These are phyloP conservation scores for Eupithecia exiguata DNA, from an alignment of 2,888 invertebrate genomes.

Conservation along the genomic window DNA sequence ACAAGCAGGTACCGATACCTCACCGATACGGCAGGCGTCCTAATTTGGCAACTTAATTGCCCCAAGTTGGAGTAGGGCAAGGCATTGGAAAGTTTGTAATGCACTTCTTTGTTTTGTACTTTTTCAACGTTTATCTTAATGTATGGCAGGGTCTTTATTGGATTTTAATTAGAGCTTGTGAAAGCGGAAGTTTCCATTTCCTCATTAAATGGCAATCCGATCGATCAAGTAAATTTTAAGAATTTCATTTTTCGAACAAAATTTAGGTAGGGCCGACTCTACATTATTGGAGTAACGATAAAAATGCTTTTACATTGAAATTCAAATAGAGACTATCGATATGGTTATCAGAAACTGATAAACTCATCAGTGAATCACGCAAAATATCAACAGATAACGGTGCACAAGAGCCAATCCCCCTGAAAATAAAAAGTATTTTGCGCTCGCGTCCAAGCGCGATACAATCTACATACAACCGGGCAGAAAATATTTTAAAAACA, in stretches of 20 bases:
- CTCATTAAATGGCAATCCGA: conserved; percentile 16
- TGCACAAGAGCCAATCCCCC: conserved; percentile 62
- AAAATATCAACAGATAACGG: conserved; percentile 63
- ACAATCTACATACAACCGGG: conserved; percentile 67
- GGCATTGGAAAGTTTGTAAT: conserved; percentile 41
- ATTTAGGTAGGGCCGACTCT: not conserved
- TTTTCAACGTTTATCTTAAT: conserved; percentile 18
- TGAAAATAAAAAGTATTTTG: conserved; percentile 61
- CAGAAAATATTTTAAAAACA: conserved; percentile 78
- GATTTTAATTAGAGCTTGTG: conserved; percentile 19
- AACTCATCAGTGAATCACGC: conserved; percentile 52
- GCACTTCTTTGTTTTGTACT: conserved; percentile 30
- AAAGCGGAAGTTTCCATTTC: conserved; percentile 29
- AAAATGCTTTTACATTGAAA: not conserved
- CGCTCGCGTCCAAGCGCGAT: conserved; percentile 60
- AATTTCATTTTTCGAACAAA: not conserved
- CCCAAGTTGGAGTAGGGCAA: conserved; percentile 37
- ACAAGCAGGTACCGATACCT: not conserved
- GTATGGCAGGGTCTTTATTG: not conserved
- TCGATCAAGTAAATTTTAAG: conserved; percentile 10
- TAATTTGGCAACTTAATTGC: conserved; percentile 38
- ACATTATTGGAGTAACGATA: conserved; percentile 11
- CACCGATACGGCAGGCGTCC: conserved; percentile 29
- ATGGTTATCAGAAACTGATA: conserved; percentile 39
- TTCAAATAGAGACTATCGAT: not conserved